phyloP scores from a whole-genome alignment of 2,113 vertebrate genomes.

The Hydrochoerus hydrochaeris region DNA sequence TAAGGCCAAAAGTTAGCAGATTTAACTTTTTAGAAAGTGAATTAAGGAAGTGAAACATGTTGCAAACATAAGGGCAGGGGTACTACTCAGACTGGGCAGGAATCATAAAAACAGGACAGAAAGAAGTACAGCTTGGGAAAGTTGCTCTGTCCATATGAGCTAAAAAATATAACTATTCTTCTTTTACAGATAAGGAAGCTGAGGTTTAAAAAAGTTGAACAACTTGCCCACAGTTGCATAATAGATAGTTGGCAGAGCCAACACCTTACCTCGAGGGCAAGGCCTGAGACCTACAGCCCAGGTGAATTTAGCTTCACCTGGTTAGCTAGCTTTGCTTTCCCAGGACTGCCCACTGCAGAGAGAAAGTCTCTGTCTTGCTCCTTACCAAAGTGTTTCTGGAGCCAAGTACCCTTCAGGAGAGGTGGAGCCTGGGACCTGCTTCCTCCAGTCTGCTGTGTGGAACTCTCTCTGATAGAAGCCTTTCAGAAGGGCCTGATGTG shows the following conservation, averaged over 20 bases:
- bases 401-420: background rate
- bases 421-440: slow-evolving; percentile 18
- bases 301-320: background rate
- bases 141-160: background rate
- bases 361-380: background rate
- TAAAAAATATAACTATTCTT: background rate
- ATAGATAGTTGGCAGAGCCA: background rate
- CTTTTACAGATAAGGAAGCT: background rate
- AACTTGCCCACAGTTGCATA: background rate
- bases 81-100: background rate
- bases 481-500: slow-evolving; percentile 77
- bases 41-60: background rate
- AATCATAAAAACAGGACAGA: background rate
- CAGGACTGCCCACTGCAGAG: background rate
- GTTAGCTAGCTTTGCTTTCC: background rate
- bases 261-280: background rate
- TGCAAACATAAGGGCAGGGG: background rate
- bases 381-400: slow-evolving; percentile 52
- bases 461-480: slow-evolving; percentile 77
- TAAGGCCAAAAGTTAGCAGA: background rate
- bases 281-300: background rate
- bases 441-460: slow-evolving; percentile 66
- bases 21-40: slow-evolving; percentile 6
- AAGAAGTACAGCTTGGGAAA: background rate
- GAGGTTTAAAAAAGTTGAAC: background rate